phyloP scores from a whole-genome alignment of 2,888 invertebrate species.

The Leptopilina myrica region DNA sequence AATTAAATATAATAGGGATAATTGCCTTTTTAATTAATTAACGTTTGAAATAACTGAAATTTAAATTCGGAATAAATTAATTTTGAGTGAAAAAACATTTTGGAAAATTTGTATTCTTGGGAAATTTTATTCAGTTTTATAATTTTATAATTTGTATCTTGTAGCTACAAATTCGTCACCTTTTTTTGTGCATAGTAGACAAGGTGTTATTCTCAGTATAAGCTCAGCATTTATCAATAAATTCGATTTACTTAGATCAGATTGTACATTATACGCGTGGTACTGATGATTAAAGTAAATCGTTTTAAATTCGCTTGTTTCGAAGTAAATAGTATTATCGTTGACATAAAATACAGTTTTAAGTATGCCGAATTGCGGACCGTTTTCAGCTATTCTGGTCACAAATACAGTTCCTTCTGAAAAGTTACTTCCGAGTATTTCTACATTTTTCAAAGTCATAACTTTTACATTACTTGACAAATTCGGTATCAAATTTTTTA shows the following conservation, averaged over 20 bases:
- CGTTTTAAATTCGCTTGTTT: not conserved
- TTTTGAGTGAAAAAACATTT: too few relatives aligned
- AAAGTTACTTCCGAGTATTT: conserved; percentile 43
- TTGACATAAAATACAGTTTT: conserved; percentile 1
- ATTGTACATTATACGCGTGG: not conserved
- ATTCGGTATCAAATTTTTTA: conserved; percentile 35
- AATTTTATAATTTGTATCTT: too few relatives aligned
- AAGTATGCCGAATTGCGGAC: not conserved
- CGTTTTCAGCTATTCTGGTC: conserved; percentile 40
- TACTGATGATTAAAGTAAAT: not conserved
- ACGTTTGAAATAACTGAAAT: too few relatives aligned
- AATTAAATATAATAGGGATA: too few relatives aligned
- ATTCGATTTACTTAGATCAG: not conserved
- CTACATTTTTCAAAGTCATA: conserved; percentile 44
- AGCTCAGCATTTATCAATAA: not conserved
- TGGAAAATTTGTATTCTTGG: too few relatives aligned
- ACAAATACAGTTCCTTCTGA: conserved; percentile 46
- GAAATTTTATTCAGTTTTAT: too few relatives aligned
- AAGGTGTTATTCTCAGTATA: not conserved
- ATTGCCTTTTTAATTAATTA: too few relatives aligned
- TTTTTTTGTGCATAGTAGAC: too few relatives aligned
- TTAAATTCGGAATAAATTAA: too few relatives aligned
- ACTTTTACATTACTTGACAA: not conserved
- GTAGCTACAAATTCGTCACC: too few relatives aligned
- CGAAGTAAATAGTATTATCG: not conserved